Conservation (phyloP, 2,113 vertebrate genomes). For the Microtus pennsylvanicus region DNA sequence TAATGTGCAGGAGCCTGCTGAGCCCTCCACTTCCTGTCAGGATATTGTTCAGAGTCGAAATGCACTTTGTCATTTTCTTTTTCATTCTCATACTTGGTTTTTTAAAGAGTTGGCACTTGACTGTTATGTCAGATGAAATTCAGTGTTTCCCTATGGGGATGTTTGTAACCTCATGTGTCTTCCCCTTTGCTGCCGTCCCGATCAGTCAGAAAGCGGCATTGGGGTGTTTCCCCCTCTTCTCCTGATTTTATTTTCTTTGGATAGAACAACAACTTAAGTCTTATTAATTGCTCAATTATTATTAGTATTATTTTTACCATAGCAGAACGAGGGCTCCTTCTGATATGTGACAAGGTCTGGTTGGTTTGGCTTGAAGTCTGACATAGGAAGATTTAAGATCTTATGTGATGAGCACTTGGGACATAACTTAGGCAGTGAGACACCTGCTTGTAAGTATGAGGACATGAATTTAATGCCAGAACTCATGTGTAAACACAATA, state of each 20-base stretch:
- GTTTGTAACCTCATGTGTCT: constrained; percentile 44
- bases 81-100: constrained; percentile 46
- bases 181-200: background rate
- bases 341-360: background rate
- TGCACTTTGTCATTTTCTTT: constrained; percentile 64
- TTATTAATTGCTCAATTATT: background rate
- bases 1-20: constrained; percentile 67
- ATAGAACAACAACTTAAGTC: constrained; percentile 10
- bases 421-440: background rate
- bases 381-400: background rate
- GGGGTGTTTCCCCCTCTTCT: background rate
- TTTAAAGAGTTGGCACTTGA: constrained; percentile 47
- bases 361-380: background rate
- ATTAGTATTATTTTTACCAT: background rate
- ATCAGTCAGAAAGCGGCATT: background rate
- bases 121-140: constrained; percentile 53
- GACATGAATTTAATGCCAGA: background rate
- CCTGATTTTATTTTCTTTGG: constrained; percentile 51
- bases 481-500: background rate
- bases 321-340: background rate
- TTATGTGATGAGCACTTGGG: no score
- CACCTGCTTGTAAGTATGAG: background rate
- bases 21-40: constrained; percentile 72
- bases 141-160: constrained; percentile 14
- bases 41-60: constrained; percentile 68